A percentile compares a stretch with the other conserved stretches of the same genome.
Conservation (phyloP, 2,113 vertebrate species). For the Piprites chloris region DNA sequence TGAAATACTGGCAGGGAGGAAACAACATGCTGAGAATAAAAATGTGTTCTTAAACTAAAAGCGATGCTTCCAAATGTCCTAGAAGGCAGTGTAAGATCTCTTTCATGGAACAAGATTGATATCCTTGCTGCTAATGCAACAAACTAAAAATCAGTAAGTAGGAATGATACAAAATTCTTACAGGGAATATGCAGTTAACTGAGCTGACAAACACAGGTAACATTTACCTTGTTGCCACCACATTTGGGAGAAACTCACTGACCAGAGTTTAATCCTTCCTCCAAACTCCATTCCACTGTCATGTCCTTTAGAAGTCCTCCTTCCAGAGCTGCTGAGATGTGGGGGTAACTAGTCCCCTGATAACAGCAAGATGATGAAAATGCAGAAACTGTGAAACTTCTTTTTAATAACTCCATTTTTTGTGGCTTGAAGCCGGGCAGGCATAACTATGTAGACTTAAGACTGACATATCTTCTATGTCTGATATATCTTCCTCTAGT, state of each 20-base stretch:
- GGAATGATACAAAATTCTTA: neutral
- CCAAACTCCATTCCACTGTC: neutral
- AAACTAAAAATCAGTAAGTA: neutral
- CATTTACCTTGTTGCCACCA: neutral
- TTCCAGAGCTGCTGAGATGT: neutral
- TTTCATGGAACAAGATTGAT: neutral
- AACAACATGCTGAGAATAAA: slow-evolving; percentile 41
- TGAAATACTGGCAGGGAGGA: slow-evolving; percentile 14
- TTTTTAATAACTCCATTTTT: neutral
- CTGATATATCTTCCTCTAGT: neutral
- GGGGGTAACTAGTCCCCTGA: neutral
- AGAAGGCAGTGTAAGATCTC: neutral
- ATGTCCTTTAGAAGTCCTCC: neutral
- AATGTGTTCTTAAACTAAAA: slow-evolving; percentile 39
- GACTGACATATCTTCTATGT: neutral
- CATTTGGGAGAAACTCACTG: neutral
- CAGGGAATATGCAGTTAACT: neutral
- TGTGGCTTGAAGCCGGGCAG: neutral
- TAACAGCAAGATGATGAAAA: neutral
- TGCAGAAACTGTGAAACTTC: neutral
- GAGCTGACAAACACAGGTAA: neutral
- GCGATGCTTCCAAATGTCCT: neutral
- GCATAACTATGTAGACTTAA: neutral
- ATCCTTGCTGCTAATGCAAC: neutral
- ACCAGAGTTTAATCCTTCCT: neutral